Evolutionary conservation across 1,140 invertebrate species (phyloP), one percentile per base, ranked within the genome.

Genomic region (Chrysomallon squamiferum): DNA sequence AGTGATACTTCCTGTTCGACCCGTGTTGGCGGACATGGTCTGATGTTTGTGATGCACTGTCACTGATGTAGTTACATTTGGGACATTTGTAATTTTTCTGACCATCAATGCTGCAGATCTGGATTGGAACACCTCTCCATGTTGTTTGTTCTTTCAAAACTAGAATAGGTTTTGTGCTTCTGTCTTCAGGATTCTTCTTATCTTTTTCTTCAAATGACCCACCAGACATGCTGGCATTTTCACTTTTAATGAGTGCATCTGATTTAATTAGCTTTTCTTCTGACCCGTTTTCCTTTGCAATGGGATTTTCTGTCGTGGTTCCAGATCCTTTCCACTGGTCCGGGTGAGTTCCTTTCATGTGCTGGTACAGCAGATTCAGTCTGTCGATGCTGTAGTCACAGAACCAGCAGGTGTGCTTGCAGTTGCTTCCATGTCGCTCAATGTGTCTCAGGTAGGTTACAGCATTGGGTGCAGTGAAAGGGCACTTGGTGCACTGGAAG

Each of bases 311-410:
- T 7, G 35, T 38, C 6, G 35, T 38, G 35, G 35, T 38, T 38
- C 35, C 25, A 27, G 27, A n/a, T 11, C 67, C 76, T 43, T 67
- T 71, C 77, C 73, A 80, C 38, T 74, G 65, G 43, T 68, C 66
- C 3, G 70, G 65, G 63, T 81, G 81, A 0, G 75, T 74, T 32
- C 74, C 75, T 61, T 77, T 78, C 74, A 80, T 78, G 64, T 81
- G 82, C 45, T 81, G 76, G 58, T 79, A 78, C 0, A 82, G 66
- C 2, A 83, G 60, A 57, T 83, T 77, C 49, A 81, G 73, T 5
- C 75, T 59, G 52, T 81, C 74, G 33, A 80, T 78, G 60, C 80
- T 83, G 74, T 83, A 82, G 60, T 83, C 81, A 73, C 81, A 84
- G 54, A 76, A 78, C 20, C 70, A 64, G 59, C 79, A 83, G 0